A percentile compares a stretch with the other conserved stretches of the same genome.
phyloP scores from a whole-genome alignment of 2,888 invertebrate species.

The Ichneumoninae sp. region DNA sequence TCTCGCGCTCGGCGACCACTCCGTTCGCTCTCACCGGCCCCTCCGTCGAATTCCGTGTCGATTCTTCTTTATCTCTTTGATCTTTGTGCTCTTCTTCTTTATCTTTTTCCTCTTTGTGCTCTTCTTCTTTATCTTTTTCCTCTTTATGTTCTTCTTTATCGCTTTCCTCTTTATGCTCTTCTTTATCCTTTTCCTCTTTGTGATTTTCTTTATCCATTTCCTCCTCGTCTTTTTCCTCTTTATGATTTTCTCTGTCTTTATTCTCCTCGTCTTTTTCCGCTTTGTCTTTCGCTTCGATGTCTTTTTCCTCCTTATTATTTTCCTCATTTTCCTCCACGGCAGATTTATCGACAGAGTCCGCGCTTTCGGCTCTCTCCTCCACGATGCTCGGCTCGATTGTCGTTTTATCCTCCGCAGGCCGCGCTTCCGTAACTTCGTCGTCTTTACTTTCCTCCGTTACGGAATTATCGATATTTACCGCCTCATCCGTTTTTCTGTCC shows the following conservation, averaged over 20 bases:
- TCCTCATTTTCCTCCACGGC: conserved; percentile 6
- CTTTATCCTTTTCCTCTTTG: conserved; percentile 3
- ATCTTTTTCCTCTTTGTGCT: neutral
- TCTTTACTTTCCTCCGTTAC: conserved; percentile 2
- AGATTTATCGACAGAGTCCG: conserved; percentile 16
- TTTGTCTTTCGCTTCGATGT: neutral
- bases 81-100: neutral
- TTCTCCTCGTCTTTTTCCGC: conserved; percentile 21
- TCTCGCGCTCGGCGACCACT: conserved; percentile 57
- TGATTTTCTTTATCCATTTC: neutral
- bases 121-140: neutral
- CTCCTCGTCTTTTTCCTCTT: neutral
- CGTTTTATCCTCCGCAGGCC: conserved; percentile 11
- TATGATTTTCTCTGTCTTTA: neutral
- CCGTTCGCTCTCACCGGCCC: conserved; percentile 36
- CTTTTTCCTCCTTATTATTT: neutral
- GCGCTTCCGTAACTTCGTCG: conserved; percentile 22
- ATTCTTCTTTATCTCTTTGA: conserved; percentile 10
- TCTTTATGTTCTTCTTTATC: conserved; percentile 20
- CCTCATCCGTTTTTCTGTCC: conserved; percentile 6
- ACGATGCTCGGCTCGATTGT: conserved; percentile 20
- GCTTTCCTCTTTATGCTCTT: conserved; percentile 9
- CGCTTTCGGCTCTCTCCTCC: conserved; percentile 6
- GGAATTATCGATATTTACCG: conserved; percentile 8
- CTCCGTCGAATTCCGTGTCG: conserved; percentile 46